These are phyloP conservation scores for Myiopsitta monachus DNA, from an alignment of 2,113 vertebrate genomes.

Conservation along the genomic window DNA sequence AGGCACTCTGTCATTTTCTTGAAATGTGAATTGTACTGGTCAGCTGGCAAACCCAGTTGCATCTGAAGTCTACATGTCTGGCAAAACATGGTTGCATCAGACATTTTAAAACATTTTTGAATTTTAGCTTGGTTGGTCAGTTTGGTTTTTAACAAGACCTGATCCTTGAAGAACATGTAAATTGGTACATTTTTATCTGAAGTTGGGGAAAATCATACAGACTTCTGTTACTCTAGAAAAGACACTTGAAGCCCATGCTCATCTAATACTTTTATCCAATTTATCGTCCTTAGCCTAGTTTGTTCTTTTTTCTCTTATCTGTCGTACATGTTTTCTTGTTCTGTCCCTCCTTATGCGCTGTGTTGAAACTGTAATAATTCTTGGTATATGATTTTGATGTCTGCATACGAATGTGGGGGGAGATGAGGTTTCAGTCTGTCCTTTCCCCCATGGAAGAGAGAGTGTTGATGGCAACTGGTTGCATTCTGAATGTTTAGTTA, in stretches of 20 bases:
- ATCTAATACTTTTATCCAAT: not conserved
- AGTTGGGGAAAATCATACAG: not conserved
- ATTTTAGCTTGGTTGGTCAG: not conserved
- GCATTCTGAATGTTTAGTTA: not conserved
- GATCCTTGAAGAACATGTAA: not conserved
- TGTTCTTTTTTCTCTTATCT: not conserved
- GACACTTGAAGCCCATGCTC: not conserved
- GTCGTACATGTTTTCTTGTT: not conserved
- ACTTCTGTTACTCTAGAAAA: not conserved
- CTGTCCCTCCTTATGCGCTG: not conserved
- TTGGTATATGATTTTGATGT: not conserved
- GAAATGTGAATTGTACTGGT: not conserved
- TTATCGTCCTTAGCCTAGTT: not conserved
- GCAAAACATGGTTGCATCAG: not conserved
- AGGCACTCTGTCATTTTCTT: not conserved
- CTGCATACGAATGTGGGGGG: not conserved
- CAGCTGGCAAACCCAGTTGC: not conserved
- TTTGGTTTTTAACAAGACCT: not conserved
- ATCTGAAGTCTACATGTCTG: not conserved
- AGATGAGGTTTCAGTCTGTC: not conserved
- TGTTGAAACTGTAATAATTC: not conserved
- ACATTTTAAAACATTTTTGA: not conserved
- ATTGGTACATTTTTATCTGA: not conserved
- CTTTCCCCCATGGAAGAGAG: not conserved
- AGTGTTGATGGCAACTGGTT: not conserved